Conservation (phyloP, 2,888 invertebrate genomes). For the Siphonodentalium dalli region DNA sequence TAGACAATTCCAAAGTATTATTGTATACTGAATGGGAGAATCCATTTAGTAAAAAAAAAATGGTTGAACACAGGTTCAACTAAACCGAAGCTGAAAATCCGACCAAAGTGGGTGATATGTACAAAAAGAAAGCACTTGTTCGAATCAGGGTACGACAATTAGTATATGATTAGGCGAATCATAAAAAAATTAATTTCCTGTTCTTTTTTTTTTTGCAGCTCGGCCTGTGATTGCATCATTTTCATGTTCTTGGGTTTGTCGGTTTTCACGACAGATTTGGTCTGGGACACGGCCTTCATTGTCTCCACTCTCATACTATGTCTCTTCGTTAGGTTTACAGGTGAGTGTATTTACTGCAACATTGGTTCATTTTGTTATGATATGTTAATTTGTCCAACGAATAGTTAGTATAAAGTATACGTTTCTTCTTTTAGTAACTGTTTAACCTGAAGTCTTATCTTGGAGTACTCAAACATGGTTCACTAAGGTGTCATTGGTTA, state of each 20-base stretch:
- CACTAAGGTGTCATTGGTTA: too few species aligned
- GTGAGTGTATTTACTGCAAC: conserved; percentile 49
- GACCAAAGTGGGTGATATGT: too few species aligned
- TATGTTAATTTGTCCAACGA: not conserved
- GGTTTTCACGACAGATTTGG: conserved; percentile 65
- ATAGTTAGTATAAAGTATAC: not conserved
- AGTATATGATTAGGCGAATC: not conserved
- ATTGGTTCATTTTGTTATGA: not conserved
- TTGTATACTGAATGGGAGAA: too few species aligned
- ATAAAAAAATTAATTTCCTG: not conserved
- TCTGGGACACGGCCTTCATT: conserved; percentile 68
- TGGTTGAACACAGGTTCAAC: too few species aligned
- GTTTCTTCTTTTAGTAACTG: not conserved
- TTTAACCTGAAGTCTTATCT: not conserved
- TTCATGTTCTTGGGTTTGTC: conserved; percentile 71
- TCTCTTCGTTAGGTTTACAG: conserved; percentile 65
- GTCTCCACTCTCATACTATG: conserved; percentile 66
- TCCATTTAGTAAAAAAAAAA: too few species aligned
- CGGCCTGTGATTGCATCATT: conserved; percentile 69
- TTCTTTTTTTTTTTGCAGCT: conserved; percentile 56
- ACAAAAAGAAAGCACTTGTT: too few species aligned
- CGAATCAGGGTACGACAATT: too few species aligned
- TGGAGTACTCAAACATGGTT: too few species aligned
- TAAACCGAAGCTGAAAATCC: too few species aligned
- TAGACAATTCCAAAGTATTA: too few species aligned